These are phyloP conservation scores for Coenobita brevimanus DNA, from an alignment of 1,140 invertebrate genomes.

Conservation along the genomic window DNA sequence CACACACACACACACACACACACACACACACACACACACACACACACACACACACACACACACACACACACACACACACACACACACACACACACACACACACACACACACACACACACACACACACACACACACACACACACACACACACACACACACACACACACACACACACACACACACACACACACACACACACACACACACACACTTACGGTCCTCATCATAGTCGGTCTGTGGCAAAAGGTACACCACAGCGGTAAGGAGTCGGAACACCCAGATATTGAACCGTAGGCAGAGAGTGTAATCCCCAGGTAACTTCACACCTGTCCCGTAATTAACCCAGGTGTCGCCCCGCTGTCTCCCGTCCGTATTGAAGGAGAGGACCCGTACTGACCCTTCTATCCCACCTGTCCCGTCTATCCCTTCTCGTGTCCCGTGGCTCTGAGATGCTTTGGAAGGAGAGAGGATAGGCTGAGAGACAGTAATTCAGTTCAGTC, in stretches of 20 bases:
- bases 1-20: too few species aligned
- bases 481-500: too few species aligned
- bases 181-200: too few species aligned
- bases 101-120: too few species aligned
- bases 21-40: too few species aligned
- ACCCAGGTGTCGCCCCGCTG: slow-evolving; percentile 43
- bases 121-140: too few species aligned
- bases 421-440: neutral
- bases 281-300: slow-evolving; percentile 57
- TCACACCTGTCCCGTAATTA: slow-evolving; percentile 7
- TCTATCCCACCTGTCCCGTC: neutral
- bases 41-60: too few species aligned
- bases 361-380: slow-evolving; percentile 43
- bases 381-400: neutral
- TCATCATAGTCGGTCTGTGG: slow-evolving; percentile 21
- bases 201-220: slow-evolving; percentile 53
- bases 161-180: too few species aligned
- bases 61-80: too few species aligned
- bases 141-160: too few species aligned
- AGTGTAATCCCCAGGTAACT: slow-evolving; percentile 32
- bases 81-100: too few species aligned
- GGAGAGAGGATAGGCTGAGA: too few species aligned
- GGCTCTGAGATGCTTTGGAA: neutral
- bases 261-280: slow-evolving; percentile 58
- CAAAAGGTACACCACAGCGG: slow-evolving; percentile 56